A percentile compares a stretch with the other conserved stretches of the same genome.
Conservation (phyloP, 2,888 invertebrate genomes). For the Tineola bisselliella region DNA sequence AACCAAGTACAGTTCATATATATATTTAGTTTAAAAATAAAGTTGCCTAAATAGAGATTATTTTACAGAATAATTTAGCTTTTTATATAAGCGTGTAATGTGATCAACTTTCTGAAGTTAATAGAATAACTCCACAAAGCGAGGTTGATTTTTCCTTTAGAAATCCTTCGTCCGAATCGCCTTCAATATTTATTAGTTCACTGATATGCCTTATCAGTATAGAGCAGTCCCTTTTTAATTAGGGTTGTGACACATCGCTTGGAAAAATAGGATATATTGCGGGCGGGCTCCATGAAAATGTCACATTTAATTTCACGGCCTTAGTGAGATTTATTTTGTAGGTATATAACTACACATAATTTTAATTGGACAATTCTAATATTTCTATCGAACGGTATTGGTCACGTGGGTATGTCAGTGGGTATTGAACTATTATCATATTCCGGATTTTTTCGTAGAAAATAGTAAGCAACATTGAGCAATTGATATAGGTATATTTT, state of each 20-base stretch:
- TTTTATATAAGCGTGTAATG: too few species aligned
- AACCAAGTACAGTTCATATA: too few species aligned
- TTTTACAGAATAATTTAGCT: too few species aligned
- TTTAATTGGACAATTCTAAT: not conserved
- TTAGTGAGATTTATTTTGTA: constrained; percentile 7
- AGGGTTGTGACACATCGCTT: constrained; percentile 12
- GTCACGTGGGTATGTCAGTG: not conserved
- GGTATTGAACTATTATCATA: too few species aligned
- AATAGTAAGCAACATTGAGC: too few species aligned
- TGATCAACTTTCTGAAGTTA: too few species aligned
- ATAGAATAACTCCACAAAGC: too few species aligned
- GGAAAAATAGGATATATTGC: constrained; percentile 13
- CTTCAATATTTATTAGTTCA: constrained; percentile 11
- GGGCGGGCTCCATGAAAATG: constrained; percentile 7
- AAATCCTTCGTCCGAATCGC: not conserved
- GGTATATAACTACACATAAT: not conserved
- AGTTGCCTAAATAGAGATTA: too few species aligned
- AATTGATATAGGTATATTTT: too few species aligned
- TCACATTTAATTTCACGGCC: constrained; percentile 7
- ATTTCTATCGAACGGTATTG: too few species aligned
- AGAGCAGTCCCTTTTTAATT: constrained; percentile 12
- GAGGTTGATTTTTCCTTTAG: not conserved
- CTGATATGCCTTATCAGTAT: constrained; percentile 7
- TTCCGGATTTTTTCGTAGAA: too few species aligned
- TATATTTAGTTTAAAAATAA: too few species aligned